Conservation (phyloP, 2,888 invertebrate species). For the Exephanes ischioxanthus region DNA sequence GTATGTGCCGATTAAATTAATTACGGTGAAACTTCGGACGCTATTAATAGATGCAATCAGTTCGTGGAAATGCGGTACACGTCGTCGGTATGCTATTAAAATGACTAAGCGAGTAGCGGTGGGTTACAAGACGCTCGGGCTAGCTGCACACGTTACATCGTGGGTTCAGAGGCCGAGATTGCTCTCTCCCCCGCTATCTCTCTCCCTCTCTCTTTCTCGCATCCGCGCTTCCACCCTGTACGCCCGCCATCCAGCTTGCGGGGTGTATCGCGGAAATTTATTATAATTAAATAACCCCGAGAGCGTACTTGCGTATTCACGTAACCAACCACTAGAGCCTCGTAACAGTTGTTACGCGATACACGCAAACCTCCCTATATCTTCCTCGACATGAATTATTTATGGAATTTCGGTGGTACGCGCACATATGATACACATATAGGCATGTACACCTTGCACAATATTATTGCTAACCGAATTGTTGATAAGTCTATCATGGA, state of each 20-base stretch:
- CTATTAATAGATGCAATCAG: slow-evolving; percentile 66
- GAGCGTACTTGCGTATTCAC: slow-evolving; percentile 44
- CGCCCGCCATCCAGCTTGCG: slow-evolving; percentile 7
- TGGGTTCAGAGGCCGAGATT: slow-evolving; percentile 63
- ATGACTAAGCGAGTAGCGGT: slow-evolving; percentile 56
- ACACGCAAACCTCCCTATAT: slow-evolving; percentile 62
- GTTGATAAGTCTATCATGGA: neutral
- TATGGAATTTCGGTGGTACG: slow-evolving; percentile 65
- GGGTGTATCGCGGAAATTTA: slow-evolving; percentile 71
- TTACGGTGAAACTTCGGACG: slow-evolving; percentile 44
- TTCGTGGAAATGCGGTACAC: slow-evolving; percentile 57
- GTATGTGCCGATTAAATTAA: slow-evolving; percentile 41
- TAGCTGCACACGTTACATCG: slow-evolving; percentile 46
- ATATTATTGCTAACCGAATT: slow-evolving; percentile 43
- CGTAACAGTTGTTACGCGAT: slow-evolving; percentile 66
- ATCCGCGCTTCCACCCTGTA: slow-evolving; percentile 4
- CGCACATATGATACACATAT: neutral
- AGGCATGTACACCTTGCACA: slow-evolving; percentile 7
- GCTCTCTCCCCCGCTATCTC: slow-evolving; percentile 1
- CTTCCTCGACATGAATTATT: slow-evolving; percentile 64
- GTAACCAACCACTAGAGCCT: slow-evolving; percentile 45
- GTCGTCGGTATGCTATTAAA: slow-evolving; percentile 62
- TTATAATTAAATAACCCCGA: slow-evolving; percentile 74
- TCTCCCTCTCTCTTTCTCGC: neutral
- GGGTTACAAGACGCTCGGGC: slow-evolving; percentile 45